These are phyloP conservation scores for Hypena proboscidalis DNA, from an alignment of 2,888 invertebrate genomes.

Conservation along the genomic window DNA sequence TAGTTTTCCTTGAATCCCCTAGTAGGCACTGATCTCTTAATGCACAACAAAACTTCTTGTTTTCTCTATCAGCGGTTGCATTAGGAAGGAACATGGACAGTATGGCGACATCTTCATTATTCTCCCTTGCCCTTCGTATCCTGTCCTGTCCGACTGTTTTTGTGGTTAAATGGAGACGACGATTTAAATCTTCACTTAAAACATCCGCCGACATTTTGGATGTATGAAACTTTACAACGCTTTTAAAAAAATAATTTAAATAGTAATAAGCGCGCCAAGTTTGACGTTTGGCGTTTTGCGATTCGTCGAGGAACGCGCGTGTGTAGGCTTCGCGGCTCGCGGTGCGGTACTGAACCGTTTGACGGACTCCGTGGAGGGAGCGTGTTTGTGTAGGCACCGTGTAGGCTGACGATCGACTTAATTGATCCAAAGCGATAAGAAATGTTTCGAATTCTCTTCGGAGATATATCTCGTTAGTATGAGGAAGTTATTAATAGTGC, in stretches of 20 bases:
- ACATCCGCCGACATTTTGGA: slow-evolving; percentile 90
- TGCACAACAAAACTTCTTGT: slow-evolving; percentile 92
- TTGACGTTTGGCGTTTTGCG: slow-evolving; percentile 45
- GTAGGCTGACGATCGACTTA: slow-evolving; percentile 72
- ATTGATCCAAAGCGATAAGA: slow-evolving; percentile 68
- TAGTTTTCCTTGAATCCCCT: slow-evolving; percentile 91
- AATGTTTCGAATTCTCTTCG: slow-evolving; percentile 47
- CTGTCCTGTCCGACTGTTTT: slow-evolving; percentile 94
- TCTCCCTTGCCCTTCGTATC: slow-evolving; percentile 91
- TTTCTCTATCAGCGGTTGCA: slow-evolving; percentile 86
- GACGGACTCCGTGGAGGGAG: slow-evolving; percentile 48
- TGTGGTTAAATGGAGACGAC: slow-evolving; percentile 89
- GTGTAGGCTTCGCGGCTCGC: slow-evolving; percentile 77
- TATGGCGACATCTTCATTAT: slow-evolving; percentile 95
- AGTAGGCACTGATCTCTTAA: slow-evolving; percentile 90
- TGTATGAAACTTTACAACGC: slow-evolving; percentile 24
- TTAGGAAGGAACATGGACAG: slow-evolving; percentile 93
- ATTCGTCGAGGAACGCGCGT: slow-evolving; percentile 35
- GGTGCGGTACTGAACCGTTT: slow-evolving; percentile 66
- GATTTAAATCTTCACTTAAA: slow-evolving; percentile 91
- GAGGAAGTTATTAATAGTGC: slow-evolving; percentile 32
- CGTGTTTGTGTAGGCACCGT: slow-evolving; percentile 46
- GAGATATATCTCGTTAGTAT: slow-evolving; percentile 26
- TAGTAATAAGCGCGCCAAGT: slow-evolving; percentile 51
- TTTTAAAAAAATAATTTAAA: slow-evolving; percentile 32